Evolutionary conservation across 1,140 invertebrate genomes (phyloP), one percentile per base, ranked within the genome.

Genomic region (Cylas formicarius): DNA sequence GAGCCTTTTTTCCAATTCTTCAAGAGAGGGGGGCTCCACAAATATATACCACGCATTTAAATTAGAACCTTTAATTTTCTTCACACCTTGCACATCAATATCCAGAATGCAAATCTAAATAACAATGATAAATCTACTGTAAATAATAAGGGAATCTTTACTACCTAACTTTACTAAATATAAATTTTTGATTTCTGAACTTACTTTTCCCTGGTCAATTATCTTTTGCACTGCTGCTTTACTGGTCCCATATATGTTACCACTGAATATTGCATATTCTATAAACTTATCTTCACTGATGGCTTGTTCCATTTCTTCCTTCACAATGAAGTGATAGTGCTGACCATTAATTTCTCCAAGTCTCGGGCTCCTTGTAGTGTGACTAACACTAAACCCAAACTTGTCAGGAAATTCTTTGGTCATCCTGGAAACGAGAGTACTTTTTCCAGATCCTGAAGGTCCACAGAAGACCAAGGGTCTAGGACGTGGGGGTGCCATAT

Each of bases 211-310:
- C 31, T 74, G 69, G 9, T 72, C 68, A 40, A 80, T 74, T 1
- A 98, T 85, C 54, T 81, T 77, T 61, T 88, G 74, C 0, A 99
- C 86, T 0, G 93, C 83, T 57, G 72, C 71, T 71, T 93, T 92
- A 63, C 93, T 97, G 53, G 95, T 99, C 36, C 96, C 96, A 73
- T 99, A 99, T 59, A 89, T 70, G 66, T 99, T 98, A 7, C 86
- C 89, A 53, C 92, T 89, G 62, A 93, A 99, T 41, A 75, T 74
- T 7, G 95, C 92, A 56, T 77, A 78, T 71, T 99, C 96, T 41
- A 99, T 78, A 68, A 99, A 99, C 53, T 94, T 86, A 32, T 81
- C 82, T 19, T 78, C 75, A 3, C 73, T 70, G 31, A 98, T 82
- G 29, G 81, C 80, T 16, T 75, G 63, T 60, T 82, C 63, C 86